Evolutionary conservation across 1,140 invertebrate species (phyloP), one percentile per base, ranked within the genome.

Genomic region (Dufourea novaeangliae): DNA sequence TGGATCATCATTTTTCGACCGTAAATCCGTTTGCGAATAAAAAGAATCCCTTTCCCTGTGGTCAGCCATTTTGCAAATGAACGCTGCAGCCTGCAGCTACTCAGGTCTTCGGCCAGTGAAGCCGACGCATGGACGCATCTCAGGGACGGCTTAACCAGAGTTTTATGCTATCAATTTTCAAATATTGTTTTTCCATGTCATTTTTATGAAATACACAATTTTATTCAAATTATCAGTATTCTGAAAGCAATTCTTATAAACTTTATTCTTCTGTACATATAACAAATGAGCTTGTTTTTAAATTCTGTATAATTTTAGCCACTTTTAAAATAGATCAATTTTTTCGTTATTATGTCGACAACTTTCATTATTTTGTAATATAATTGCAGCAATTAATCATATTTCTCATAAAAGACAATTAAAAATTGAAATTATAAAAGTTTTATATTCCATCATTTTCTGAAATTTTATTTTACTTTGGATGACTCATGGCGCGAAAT

Each of bases 1-100:
- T n/a, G 96, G 96, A 84, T 96, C 95, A 83, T 97, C 95, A 71
- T 94, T 94, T 79, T 94, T 94, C 52, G 91, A 91, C 34, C 92
- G 88, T 57, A 88, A 89, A 87, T 93, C 92, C 17, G 86, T 81
- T 76, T 89, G 89, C 54, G 90, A 88, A 76, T 92, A 92, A 78
- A 91, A 92, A 1, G 88, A 87, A 56, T 91, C 91, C 69, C 91
- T 87, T 80, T 91, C 90, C 56, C 87, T 88, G 73, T 92, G 89
- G 69, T 93, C 92, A 84, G 91, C 91, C 91, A 93, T 93, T 89
- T 92, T 92, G 84, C 84, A 87, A 90, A 86, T 89, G 72, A 78
- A 83, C 59, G 39, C 69, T 62, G 76, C 72, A 78, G 75, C 77
- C 74, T 52, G 61, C n/a, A 57, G 70, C 68, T 61, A 50, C 68